Base-by-base conservation (phyloP, 1,140 invertebrate genomes). In the Pteromalus puparum region DNA sequence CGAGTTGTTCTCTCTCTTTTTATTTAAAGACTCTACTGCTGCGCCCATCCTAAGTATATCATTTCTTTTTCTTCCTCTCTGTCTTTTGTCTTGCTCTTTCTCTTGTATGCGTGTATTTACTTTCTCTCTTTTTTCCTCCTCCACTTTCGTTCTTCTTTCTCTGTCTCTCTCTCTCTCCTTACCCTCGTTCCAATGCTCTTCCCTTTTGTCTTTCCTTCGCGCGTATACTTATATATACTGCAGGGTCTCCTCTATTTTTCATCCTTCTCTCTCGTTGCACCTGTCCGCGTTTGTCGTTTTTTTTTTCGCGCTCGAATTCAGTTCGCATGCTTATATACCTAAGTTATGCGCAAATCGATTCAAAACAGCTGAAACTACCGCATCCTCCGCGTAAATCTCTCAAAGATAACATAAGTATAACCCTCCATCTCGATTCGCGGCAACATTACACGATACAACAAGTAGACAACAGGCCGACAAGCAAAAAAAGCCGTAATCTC, bases 11-110 rank as follows among this genome's bases (percentile, higher is more conserved):
- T n/a, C 30, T 75, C 53, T 75, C 24, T 73, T 75, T 46, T 82
- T 48, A 68, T 24, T 42, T 21, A 74, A 21, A 42, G 34, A 12
- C 28, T 28, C 70, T 30, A n/a, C 38, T 42, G 9, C 38, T 42
- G 9, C 7, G 12, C 26, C 18, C 48, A 70, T n/a, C 53, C n/a
- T n/a, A 48, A 53, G 75, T 77, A 38, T 18, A 53, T 83, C 26
- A 28, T 46, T 61, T 83, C 76, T n/a, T n/a, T 85, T 68, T 84
- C 86, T 74, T 48, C 24, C 21, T 70, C 24, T 81, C 34, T 72
- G 24, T 53, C 12, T 70, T 28, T 5, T 26, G 2, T 80, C 13
- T 18, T 2, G 18, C 26, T 73, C 12, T 24, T 9, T 12, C 1
- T 67, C 61, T 42, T 30, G 0, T 34, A 12, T 7, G 34, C 34